Base-by-base conservation (phyloP, 2,113 vertebrate species). In the Pollimyrus isidori region DNA sequence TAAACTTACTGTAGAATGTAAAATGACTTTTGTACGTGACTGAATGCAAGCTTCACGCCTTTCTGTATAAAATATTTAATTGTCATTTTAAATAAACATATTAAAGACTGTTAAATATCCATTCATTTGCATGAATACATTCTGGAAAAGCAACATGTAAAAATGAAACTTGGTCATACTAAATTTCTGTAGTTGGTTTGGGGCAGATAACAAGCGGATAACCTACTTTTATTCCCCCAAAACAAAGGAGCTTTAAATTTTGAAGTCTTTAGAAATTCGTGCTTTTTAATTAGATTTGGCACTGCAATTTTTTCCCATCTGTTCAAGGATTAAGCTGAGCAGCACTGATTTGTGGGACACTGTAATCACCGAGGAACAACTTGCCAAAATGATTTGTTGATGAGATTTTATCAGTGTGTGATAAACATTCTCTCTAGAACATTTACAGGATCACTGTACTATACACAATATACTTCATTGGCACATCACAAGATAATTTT, bases 81-180 rank as follows among this genome's bases (percentile, higher is more conserved):
- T n/a, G 19, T 84, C 17, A 84, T 84, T 84, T 84, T 46, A 45
- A 48, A 46, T 48, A 48, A 19, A 46, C 15, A 62, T 69, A 46
- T 48, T 83, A 21, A 84, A 84, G 82, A 46, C 82, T 84, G 21
- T 83, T 48, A 84, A 84, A 84, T 84, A 84, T 84, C 82, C 82
- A 84, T 84, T 76, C 19, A 49, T 13, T 48, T 46, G 23, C 23
- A 46, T 23, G 19, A 46, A 48, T 83, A 9, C 80, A 83, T 48
- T 46, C 39, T 45, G 30, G 13, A 39, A 82, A 82, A 80, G 42
- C 35, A 42, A 82, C 13, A 82, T 42, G 19, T 7, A 26, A 82
- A 82, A 82, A 21, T 42, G 7, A 84, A 84, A 84, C 17, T 42
- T 84, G 21, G 82, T 48, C 46, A 23, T n/a, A n/a, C 45, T 48